Conservation (phyloP, 1,140 invertebrate species). For the Paramacrobiotus metropolitanus region DNA sequence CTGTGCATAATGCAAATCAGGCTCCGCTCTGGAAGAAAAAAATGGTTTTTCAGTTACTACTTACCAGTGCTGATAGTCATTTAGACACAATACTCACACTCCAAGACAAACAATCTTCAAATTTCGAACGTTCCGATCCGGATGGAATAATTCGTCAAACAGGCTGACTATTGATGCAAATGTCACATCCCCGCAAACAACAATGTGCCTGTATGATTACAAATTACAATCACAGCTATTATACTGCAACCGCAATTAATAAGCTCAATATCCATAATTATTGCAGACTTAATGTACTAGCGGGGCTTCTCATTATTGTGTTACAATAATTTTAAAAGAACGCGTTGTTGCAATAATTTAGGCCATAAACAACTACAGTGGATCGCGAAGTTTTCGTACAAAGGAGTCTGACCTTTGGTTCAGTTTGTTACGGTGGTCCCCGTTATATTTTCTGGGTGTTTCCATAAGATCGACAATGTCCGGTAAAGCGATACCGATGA, state of each 20-base stretch:
- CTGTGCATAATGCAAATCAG: not conserved
- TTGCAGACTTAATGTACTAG: too few relatives aligned
- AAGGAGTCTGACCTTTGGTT: constrained; percentile 4
- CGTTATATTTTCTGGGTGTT: not conserved
- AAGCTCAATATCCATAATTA: too few relatives aligned
- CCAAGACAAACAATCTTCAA: not conserved
- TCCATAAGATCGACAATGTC: not conserved
- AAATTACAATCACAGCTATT: too few relatives aligned
- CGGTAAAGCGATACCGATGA: not conserved
- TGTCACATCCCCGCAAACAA: not conserved
- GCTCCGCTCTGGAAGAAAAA: not conserved
- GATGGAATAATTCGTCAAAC: not conserved
- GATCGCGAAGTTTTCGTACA: too few relatives aligned
- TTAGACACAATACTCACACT: not conserved
- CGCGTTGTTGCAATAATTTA: not conserved
- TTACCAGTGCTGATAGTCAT: too few relatives aligned
- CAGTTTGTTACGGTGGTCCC: not conserved
- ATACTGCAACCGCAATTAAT: too few relatives aligned
- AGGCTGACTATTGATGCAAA: not conserved
- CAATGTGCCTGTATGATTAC: not conserved
- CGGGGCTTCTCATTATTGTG: too few relatives aligned
- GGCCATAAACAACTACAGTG: too few relatives aligned
- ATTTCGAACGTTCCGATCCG: not conserved
- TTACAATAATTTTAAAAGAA: not conserved
- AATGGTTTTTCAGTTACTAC: too few relatives aligned